Conservation (phyloP, 2,113 vertebrate species). For the Dinomys branickii region DNA sequence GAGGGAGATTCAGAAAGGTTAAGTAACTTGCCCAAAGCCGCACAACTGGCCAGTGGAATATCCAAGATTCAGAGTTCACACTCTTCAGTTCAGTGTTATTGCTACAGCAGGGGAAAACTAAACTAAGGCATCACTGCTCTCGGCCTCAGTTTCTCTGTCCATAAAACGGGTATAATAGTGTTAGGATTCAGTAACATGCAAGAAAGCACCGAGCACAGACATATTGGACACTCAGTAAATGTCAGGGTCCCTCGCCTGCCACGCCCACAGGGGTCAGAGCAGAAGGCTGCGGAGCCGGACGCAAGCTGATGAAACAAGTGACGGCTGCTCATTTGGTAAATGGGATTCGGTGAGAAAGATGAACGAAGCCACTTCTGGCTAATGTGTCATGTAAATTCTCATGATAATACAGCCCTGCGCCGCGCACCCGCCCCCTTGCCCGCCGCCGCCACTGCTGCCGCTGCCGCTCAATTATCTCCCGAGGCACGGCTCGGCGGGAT, state of each 20-base stretch:
- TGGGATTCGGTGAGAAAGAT: constrained; percentile 83
- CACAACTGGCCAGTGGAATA: not conserved
- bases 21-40: not conserved
- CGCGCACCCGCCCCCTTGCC: constrained; percentile 44
- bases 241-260: not conserved
- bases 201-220: not conserved
- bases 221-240: not conserved
- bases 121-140: not conserved
- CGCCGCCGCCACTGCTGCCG: not conserved
- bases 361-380: constrained; percentile 85
- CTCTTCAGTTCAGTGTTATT: not conserved
- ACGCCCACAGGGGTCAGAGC: not conserved
- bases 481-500: constrained; percentile 76
- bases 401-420: constrained; percentile 80
- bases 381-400: constrained; percentile 86
- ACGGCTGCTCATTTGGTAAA: constrained; percentile 82
- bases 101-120: not conserved
- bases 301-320: constrained; percentile 70
- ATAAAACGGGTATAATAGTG: not conserved
- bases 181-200: not conserved
- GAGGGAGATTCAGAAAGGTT: not conserved
- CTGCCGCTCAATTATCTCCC: constrained; percentile 84
- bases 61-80: not conserved
- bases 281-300: not conserved
- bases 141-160: constrained; percentile 47